A percentile compares a stretch with the other conserved stretches of the same genome.
phyloP scores from a whole-genome alignment of 2,113 vertebrate genomes.

The Isurus oxyrinchus region DNA sequence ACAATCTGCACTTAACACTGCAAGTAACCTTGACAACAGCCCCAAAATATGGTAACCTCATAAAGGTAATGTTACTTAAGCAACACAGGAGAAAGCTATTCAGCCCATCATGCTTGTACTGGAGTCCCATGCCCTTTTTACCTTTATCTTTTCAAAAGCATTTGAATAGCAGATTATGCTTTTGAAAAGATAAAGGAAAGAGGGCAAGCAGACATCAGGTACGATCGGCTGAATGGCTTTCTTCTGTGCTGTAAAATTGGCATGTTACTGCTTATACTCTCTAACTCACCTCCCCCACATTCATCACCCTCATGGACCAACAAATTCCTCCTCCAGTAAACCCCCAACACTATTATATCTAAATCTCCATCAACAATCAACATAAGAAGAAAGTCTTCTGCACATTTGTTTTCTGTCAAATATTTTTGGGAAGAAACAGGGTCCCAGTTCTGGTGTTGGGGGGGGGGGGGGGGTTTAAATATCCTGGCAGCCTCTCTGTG shows the following conservation, averaged over 20 bases:
- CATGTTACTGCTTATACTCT: not conserved
- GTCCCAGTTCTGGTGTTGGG: no score
- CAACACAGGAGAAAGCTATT: not conserved
- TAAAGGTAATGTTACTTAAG: not conserved
- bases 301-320: not conserved
- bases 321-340: not conserved
- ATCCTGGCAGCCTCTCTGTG: no score
- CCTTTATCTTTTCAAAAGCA: no score
- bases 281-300: not conserved
- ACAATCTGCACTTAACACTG: not conserved
- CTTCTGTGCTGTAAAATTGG: not conserved
- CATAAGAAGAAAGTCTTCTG: not conserved
- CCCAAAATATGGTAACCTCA: not conserved
- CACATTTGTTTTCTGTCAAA: not conserved
- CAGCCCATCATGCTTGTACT: not conserved
- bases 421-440: no score
- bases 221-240: not conserved
- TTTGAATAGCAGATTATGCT: not conserved
- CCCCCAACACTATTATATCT: not conserved
- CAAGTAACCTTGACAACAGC: not conserved
- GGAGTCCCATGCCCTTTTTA: not conserved
- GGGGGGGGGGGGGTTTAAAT: no score
- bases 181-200: not conserved
- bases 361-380: not conserved
- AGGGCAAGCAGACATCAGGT: not conserved